phyloP scores from a whole-genome alignment of 2,888 invertebrate genomes.

The Cancer borealis region DNA sequence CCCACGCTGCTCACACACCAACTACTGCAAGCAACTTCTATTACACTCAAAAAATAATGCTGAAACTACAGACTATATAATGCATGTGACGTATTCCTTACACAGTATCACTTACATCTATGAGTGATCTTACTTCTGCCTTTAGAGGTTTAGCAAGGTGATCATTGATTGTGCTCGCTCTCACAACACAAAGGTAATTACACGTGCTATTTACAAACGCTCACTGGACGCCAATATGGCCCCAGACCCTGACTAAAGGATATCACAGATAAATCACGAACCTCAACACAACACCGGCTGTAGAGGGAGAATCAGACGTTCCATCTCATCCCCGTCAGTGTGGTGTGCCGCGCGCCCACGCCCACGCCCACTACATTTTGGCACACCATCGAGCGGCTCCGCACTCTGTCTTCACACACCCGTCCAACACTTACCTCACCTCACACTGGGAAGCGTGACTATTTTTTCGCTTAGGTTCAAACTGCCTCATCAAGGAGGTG shows the following conservation, averaged over 20 bases:
- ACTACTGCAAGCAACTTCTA: constrained; percentile 45
- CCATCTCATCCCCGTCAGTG: constrained; percentile 14
- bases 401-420: not conserved
- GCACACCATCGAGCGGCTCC: not conserved
- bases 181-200: constrained; percentile 23
- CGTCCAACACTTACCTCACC: not conserved
- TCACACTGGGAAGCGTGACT: not conserved
- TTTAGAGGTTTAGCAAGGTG: constrained; percentile 6
- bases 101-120: not conserved
- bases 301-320: not conserved
- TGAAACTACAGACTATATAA: not conserved
- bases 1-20: constrained; percentile 43
- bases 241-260: constrained; percentile 60
- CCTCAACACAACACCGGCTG: constrained; percentile 47
- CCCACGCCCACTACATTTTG: not conserved
- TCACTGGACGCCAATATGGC: constrained; percentile 48
- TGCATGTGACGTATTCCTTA: constrained; percentile 27
- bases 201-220: constrained; percentile 38
- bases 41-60: constrained; percentile 44
- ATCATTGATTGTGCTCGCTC: not conserved
- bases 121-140: constrained; percentile 18
- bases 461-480: not conserved
- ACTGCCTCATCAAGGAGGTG: not conserved
- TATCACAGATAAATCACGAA: constrained; percentile 65
- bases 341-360: not conserved